Base-by-base conservation (phyloP, 2,113 vertebrate species). In the Oncorhynchus kisutch region DNA sequence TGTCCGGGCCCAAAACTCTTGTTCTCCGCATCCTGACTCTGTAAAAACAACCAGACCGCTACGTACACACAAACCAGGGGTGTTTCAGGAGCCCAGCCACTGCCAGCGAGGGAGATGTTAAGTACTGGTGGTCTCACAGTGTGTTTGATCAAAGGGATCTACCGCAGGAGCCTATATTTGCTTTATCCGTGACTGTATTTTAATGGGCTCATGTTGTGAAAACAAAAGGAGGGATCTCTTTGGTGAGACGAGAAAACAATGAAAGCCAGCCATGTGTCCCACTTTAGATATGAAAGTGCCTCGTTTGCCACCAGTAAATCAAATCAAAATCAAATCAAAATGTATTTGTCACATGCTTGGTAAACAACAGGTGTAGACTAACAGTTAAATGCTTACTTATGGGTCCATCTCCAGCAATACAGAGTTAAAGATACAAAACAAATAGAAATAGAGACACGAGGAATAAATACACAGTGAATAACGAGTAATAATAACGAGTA, bases 41-140 rank as follows among this genome's bases (percentile, higher is more conserved):
- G 87, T 89, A 93, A 93, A 93, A 94, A 93, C 89, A 94, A 90
- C 87, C 88, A 72, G 88, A 85, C 89, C 86, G 90, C 90, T 93
- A 91, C 71, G 92, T 89, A 91, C 91, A 90, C 89, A 83, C 91
- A 91, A 91, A 92, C 88, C 68, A 62, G 75, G 82, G 76, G 89
- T 87, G 91, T 85, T 90, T 84, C 78, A 85, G 87, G 85, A 84
- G 1, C 31, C 78, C 86, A 92, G 91, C 92, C 93, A 92, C 16
- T 54, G 51, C 51, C 51, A 18, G 51, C 5, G 51, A 54, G 51
- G 51, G 16, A 90, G 87, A 90, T 60, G 85, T 31, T 81, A 90
- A 88, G 86, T 87, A 85, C 87, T 93, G 92, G 93, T 94, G 91
- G 92, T 94, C 91, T 90, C 88, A 84, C 85, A 91, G 91, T 90